These are phyloP conservation scores for Cryptops parisi DNA, from an alignment of 2,888 invertebrate genomes.

Conservation along the genomic window DNA sequence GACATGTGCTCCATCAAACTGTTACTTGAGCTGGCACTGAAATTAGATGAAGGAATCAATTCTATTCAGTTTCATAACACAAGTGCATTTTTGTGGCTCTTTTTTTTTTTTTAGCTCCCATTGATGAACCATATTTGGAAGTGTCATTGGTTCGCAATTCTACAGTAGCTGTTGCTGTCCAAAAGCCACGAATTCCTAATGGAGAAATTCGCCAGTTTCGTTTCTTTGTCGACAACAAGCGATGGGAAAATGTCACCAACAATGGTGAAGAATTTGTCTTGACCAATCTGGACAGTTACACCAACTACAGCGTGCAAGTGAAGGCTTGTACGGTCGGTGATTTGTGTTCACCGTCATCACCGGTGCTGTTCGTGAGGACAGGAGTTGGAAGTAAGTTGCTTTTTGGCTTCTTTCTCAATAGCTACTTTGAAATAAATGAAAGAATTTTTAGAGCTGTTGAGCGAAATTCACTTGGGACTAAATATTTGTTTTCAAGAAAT, in stretches of 20 bases:
- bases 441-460: too few species aligned
- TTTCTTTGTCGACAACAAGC: conserved; percentile 2
- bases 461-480: too few species aligned
- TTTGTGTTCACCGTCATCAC: conserved; percentile 45
- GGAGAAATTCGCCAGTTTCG: conserved; percentile 14
- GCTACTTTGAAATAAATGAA: too few species aligned
- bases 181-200: conserved; percentile 17
- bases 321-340: conserved; percentile 38
- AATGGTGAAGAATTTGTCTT: neutral
- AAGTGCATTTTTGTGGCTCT: too few species aligned
- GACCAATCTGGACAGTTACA: conserved; percentile 6
- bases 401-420: too few species aligned
- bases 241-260: neutral
- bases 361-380: conserved; percentile 41
- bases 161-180: conserved; percentile 8
- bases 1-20: too few species aligned
- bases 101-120: neutral
- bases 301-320: conserved; percentile 21
- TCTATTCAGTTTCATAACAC: too few species aligned
- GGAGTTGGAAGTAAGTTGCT: conserved; percentile 44
- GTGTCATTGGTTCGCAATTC: neutral
- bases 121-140: neutral
- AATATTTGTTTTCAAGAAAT: too few species aligned
- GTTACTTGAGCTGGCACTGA: too few species aligned
- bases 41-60: too few species aligned